Evolutionary conservation across 2,888 invertebrate species (phyloP), one percentile per base, ranked within the genome.

Genomic region (Tachina lurida): DNA sequence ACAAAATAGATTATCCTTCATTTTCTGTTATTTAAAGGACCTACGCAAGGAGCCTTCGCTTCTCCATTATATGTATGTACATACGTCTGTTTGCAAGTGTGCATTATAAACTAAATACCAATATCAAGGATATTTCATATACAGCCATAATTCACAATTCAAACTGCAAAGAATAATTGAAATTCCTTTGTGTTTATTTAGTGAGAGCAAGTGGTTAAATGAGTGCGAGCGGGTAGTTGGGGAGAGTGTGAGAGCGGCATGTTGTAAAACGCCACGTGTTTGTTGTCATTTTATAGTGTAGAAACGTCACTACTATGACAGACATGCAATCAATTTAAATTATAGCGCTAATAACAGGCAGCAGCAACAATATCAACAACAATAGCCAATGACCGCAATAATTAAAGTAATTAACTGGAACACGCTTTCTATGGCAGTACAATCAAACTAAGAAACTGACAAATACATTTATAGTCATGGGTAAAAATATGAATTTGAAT

Each of bases 401-500:
- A 86, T 85, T 78, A 85, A 75, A 17, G 70, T 75, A 65, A 85
- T 86, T 82, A 67, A 65, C 71, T 73, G 13, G 62, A 82, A 60
- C 78, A 79, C 75, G 82, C 65, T 71, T 75, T 65, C 52, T 49
- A 65, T 31, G 4, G 8, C 9, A 52, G 15, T 31, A n/a, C 49
- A 43, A 31, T 22, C 13, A 67, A 15, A 39, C 22, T 47, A 39
- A 12, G 0, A 49, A 43, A 15, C 4, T 4, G 12, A 70, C 49
- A 56, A 31, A 49, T 7, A 10, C n/a, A 47, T 22, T 65, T n/a
- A n/a, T n/a, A n/a, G n/a, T n/a, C 22, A 47, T 15, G 3, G 13
- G 43, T 12, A 43, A 43, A 15, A 58, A 58, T 31, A 58, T 39
- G 31, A n/a, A 39, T 2, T 39, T 58, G 39, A 39, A 58, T 39